Base-by-base conservation (phyloP, 2,113 vertebrate genomes). In the Lontra canadensis region DNA sequence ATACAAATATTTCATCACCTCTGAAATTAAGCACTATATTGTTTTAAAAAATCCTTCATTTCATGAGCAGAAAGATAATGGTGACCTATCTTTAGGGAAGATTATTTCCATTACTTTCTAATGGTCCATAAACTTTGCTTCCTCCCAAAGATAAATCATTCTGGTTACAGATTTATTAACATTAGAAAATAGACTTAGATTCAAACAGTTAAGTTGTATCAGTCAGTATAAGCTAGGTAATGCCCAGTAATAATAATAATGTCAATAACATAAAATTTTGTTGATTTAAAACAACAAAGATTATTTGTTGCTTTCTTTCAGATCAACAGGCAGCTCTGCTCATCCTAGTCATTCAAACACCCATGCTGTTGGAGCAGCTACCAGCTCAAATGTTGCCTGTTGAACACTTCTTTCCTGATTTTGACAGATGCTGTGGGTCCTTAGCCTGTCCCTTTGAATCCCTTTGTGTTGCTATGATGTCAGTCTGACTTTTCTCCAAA, bases 1-100 rank as follows among this genome's bases (percentile, higher is more conserved):
- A 47, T 21, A 63, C n/a, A 95, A 67, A 79, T 80, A 90, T 74
- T 82, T 83, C 55, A 36, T 88, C 63, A 36, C 73, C 36, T 97
- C 65, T 93, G 39, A 90, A 85, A 74, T 87, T 80, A 90, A 74
- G 11, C 55, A 74, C 8, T 63, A 10, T n/a, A 90, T 63, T 91
- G 2, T 21, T 93, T 80, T 25, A 89, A 89, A 59, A 86, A 71
- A 49, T 93, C 89, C 31, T 82, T 81, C 34, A 31, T 23, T 36
- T 52, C 17, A 87, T 42, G 34, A 61, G 36, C 31, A 67, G 90
- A 94, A 91, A 36, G 34, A 90, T 36, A 82, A 61, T 18, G 12
- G 36, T 81, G 4, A 90, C 12, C 47, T 83, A 69, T 76, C 9
- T 67, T 90, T 57, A 90, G 29, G 25, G 49, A 81, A 86, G 36